A percentile compares a stretch with the other conserved stretches of the same genome.
Evolutionary conservation across 2,888 invertebrate species (phyloP).

Genomic region (Notocelia uddmanniana): DNA sequence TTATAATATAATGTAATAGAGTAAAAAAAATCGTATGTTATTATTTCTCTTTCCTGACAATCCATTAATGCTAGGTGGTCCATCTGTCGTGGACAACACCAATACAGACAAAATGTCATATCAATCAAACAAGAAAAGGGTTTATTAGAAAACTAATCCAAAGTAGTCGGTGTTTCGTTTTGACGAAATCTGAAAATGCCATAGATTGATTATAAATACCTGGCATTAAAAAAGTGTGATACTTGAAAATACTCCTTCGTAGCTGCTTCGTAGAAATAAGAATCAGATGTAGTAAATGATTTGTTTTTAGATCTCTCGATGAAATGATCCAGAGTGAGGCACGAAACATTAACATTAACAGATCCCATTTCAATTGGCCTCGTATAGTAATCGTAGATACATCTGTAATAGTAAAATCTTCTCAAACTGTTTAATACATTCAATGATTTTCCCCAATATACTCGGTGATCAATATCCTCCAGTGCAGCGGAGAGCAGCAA

Average conservation of each 20-base stretch:
- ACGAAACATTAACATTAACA: neutral
- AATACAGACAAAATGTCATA: too few relatives aligned
- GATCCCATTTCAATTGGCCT: neutral
- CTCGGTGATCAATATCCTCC: too few relatives aligned
- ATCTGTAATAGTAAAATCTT: slow-evolving; percentile 3
- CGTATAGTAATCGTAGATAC: neutral
- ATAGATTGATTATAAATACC: neutral
- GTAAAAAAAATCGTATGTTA: too few relatives aligned
- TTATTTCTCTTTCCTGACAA: too few relatives aligned
- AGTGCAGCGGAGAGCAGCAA: too few relatives aligned
- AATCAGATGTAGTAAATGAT: neutral
- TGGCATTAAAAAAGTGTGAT: neutral
- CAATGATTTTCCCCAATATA: too few relatives aligned
- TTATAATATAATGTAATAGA: too few relatives aligned
- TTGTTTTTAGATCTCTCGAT: neutral
- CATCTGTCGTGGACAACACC: too few relatives aligned
- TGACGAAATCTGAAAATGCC: neutral
- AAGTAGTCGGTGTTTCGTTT: too few relatives aligned
- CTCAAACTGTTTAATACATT: neutral
- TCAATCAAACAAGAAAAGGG: too few relatives aligned
- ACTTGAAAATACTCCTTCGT: neutral
- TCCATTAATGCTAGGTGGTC: too few relatives aligned
- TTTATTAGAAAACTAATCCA: too few relatives aligned
- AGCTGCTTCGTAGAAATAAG: neutral
- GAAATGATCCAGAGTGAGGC: slow-evolving; percentile 11